These are phyloP conservation scores for Cryptocephalus primarius DNA, from an alignment of 2,888 invertebrate genomes.

Conservation along the genomic window DNA sequence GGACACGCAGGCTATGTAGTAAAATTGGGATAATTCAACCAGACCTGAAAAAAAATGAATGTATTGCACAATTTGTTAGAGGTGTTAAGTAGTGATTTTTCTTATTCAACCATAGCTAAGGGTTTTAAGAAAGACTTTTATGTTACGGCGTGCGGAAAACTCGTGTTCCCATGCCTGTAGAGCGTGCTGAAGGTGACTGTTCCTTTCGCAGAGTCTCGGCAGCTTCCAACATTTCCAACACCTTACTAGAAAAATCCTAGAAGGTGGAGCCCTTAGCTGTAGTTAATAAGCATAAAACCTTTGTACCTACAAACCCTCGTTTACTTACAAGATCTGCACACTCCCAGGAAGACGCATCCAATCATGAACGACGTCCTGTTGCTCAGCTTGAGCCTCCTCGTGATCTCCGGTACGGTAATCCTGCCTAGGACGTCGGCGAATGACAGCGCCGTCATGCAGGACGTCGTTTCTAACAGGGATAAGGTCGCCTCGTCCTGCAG, in stretches of 20 bases:
- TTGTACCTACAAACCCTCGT: not conserved
- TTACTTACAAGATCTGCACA: slow-evolving; percentile 46
- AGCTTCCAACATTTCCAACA: no score
- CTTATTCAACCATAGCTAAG: no score
- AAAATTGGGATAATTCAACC: slow-evolving; percentile 14
- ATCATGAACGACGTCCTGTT: slow-evolving; percentile 52
- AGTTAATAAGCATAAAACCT: no score
- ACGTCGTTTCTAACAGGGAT: slow-evolving; percentile 45
- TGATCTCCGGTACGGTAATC: slow-evolving; percentile 50
- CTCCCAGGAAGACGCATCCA: slow-evolving; percentile 47
- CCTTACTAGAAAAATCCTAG: no score
- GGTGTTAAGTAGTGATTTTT: no score
- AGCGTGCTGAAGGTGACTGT: no score
- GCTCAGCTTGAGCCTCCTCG: slow-evolving; percentile 48
- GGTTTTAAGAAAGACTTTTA: no score
- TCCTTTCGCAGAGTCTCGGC: no score
- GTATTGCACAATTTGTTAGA: no score
- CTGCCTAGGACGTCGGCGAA: slow-evolving; percentile 56
- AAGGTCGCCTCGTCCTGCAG: slow-evolving; percentile 40
- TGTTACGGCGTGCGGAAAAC: no score
- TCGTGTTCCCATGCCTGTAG: no score
- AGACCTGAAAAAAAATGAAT: slow-evolving; percentile 14
- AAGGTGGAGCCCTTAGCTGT: no score
- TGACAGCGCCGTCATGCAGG: slow-evolving; percentile 61
- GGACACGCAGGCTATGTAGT: slow-evolving; percentile 12